phyloP scores from a whole-genome alignment of 2,888 invertebrate genomes.

The Drosophila emarginata region DNA sequence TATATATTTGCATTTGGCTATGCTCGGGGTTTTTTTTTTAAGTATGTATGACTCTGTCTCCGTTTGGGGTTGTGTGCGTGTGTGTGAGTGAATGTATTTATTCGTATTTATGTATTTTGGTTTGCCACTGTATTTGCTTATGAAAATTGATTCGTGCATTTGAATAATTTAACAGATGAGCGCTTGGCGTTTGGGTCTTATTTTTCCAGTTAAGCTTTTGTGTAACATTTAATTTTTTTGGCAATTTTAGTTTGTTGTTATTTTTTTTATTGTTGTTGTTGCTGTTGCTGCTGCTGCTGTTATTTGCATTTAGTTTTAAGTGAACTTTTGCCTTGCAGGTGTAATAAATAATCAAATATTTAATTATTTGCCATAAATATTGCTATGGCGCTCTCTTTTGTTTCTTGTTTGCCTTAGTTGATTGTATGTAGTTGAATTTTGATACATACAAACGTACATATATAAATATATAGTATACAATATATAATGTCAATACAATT shows the following conservation, averaged over 20 bases:
- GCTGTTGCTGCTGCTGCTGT: not conserved
- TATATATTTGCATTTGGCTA: not conserved
- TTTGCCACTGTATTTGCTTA: constrained; percentile 51
- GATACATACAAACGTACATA: not conserved
- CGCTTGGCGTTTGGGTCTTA: constrained; percentile 23
- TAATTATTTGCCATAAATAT: constrained; percentile 51
- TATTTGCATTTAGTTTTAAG: constrained; percentile 54
- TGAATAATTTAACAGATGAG: constrained; percentile 61
- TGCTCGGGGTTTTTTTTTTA: not conserved
- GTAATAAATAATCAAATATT: constrained; percentile 64
- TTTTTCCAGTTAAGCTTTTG: constrained; percentile 52
- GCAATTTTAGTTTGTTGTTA: not conserved
- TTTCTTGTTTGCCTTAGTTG: constrained; percentile 30
- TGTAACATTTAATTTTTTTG: constrained; percentile 22
- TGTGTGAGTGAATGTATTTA: not conserved
- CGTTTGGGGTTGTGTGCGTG: not conserved
- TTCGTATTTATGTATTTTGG: constrained; percentile 4
- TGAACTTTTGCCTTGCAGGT: constrained; percentile 48
- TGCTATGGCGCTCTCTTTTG: constrained; percentile 25
- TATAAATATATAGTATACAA: not conserved
- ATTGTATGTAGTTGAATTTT: constrained; percentile 11
- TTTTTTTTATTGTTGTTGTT: not conserved
- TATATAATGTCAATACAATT: not conserved
- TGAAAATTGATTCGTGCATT: constrained; percentile 68
- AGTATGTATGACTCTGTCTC: too few relatives aligned